These are phyloP conservation scores for Festucalex cinctus DNA, from an alignment of 2,113 vertebrate species.

Conservation along the genomic window DNA sequence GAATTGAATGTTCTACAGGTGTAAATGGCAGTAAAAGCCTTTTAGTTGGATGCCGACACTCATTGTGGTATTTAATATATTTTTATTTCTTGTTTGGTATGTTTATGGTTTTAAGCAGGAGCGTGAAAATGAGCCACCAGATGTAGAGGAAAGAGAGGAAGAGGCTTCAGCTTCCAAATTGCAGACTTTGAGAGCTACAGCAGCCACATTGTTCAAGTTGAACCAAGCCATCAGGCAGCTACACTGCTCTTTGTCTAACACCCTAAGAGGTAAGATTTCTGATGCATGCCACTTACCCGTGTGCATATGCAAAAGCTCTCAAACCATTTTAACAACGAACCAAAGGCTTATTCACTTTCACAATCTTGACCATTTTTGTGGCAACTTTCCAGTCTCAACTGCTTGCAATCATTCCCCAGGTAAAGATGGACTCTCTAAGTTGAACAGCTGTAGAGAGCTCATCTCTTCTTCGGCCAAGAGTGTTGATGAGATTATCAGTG, in stretches of 20 bases:
- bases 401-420: slow-evolving; percentile 34
- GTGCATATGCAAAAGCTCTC: not conserved
- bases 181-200: slow-evolving; percentile 60
- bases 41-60: no score
- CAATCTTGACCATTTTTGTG: not conserved
- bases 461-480: slow-evolving; percentile 63
- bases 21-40: no score
- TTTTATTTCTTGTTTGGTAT: not conserved
- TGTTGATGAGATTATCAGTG: slow-evolving; percentile 60
- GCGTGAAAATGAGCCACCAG: slow-evolving; percentile 30
- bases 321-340: not conserved
- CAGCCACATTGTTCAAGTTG: slow-evolving; percentile 74
- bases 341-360: not conserved
- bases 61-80: not conserved
- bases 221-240: slow-evolving; percentile 74
- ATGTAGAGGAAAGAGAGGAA: slow-evolving; percentile 52
- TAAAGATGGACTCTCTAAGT: slow-evolving; percentile 36
- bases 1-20: not conserved
- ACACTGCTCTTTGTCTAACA: slow-evolving; percentile 60
- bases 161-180: slow-evolving; percentile 47
- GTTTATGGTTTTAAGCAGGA: slow-evolving; percentile 47
- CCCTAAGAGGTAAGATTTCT: slow-evolving; percentile 74
- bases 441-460: slow-evolving; percentile 43
- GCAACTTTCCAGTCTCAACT: not conserved
- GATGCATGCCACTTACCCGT: slow-evolving; percentile 5